Evolutionary conservation across 2,797 vertebrate genomes (phyloP).

Genomic region (Poeciliopsis gracilis): DNA sequence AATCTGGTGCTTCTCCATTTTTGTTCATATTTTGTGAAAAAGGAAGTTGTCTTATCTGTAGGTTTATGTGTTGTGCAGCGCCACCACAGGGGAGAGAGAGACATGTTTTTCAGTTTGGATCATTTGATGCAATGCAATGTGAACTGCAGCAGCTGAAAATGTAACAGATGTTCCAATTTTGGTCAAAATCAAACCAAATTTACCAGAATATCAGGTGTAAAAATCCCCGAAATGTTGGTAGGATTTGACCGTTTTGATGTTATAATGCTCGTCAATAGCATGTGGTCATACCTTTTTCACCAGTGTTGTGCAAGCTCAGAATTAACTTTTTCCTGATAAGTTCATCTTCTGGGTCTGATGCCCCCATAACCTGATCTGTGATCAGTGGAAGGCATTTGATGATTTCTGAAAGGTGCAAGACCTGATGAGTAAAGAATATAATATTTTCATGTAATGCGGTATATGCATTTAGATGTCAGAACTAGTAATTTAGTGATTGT

Average conservation of each 20-base stretch:
- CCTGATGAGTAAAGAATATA: neutral
- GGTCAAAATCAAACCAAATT: too few relatives aligned
- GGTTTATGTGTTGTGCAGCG: too few relatives aligned
- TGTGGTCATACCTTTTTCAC: neutral
- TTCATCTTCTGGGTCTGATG: neutral
- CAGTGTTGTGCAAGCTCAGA: neutral
- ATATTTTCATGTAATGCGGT: neutral
- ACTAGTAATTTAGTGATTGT: neutral
- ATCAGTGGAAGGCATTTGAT: neutral
- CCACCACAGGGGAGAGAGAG: too few relatives aligned
- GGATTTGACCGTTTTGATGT: neutral
- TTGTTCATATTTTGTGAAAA: too few relatives aligned
- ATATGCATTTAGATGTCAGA: neutral
- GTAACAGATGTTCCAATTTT: too few relatives aligned
- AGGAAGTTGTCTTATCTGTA: too few relatives aligned
- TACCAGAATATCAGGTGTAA: too few relatives aligned
- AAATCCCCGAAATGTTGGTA: neutral
- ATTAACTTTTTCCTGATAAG: neutral
- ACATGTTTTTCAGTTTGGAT: too few relatives aligned
- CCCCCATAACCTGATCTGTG: neutral
- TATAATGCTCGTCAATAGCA: neutral
- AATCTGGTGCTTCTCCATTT: too few relatives aligned
- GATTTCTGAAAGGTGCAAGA: neutral
- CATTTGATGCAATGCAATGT: too few relatives aligned
- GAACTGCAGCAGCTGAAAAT: too few relatives aligned